Evolutionary conservation across 2,888 invertebrate genomes (phyloP).

Genomic region (Eudasyphora cyanicolor): DNA sequence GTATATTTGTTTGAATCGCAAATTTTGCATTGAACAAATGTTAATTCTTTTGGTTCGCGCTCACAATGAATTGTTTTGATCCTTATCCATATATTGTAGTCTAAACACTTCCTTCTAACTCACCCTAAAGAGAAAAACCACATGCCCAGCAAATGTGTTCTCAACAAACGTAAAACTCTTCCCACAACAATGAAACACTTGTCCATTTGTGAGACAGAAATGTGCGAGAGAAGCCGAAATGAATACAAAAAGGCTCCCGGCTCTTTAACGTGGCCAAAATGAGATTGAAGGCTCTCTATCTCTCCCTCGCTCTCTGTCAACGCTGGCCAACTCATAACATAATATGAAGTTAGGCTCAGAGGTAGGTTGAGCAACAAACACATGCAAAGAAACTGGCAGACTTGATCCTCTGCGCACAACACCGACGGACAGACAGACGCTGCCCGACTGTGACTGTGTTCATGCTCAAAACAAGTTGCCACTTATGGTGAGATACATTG

Average conservation of each 20-base stretch:
- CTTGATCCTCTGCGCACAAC: background rate
- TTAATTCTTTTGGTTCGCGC: no score
- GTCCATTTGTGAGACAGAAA: slow-evolving; percentile 62
- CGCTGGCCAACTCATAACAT: slow-evolving; percentile 26
- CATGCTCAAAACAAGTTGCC: slow-evolving; percentile 72
- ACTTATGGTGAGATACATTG: slow-evolving; percentile 71
- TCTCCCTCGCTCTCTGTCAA: slow-evolving; percentile 1
- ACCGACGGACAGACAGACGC: slow-evolving; percentile 50
- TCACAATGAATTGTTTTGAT: no score
- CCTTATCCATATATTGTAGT: no score
- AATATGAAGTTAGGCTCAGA: slow-evolving; percentile 59
- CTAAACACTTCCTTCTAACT: no score
- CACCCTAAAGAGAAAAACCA: no score
- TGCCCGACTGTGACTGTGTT: no score
- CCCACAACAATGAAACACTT: slow-evolving; percentile 61
- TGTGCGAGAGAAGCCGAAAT: background rate
- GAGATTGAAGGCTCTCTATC: slow-evolving; percentile 37
- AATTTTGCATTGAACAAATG: no score
- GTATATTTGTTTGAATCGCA: no score
- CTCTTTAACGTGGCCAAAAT: background rate
- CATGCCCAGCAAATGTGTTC: slow-evolving; percentile 51
- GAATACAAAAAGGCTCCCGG: background rate
- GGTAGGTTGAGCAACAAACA: slow-evolving; percentile 37
- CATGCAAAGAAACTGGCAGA: background rate
- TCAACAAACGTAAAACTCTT: slow-evolving; percentile 56